Percentiles rank a stretch among this genome's conserved stretches.
These are phyloP conservation scores for Pogonus chalceus DNA, from an alignment of 1,140 invertebrate species.

Conservation along the genomic window DNA sequence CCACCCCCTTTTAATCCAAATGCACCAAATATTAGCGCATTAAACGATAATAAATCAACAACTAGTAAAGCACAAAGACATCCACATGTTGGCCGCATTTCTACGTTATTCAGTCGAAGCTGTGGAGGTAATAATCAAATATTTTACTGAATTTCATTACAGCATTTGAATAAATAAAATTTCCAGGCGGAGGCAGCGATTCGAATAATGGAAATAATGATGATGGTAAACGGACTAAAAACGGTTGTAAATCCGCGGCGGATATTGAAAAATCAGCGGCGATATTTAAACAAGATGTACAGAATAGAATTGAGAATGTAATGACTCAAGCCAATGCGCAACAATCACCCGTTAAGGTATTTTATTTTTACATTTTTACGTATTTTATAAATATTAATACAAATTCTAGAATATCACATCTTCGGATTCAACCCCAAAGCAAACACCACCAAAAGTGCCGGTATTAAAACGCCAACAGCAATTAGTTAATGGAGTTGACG, in stretches of 20 bases:
- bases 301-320: too few relatives aligned
- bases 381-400: too few relatives aligned
- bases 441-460: background rate
- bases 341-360: background rate
- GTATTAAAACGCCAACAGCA: background rate
- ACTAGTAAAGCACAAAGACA: constrained; percentile 18
- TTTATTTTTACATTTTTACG: background rate
- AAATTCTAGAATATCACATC: too few relatives aligned
- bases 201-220: background rate
- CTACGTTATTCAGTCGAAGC: background rate
- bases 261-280: background rate
- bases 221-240: background rate
- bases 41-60: constrained; percentile 1
- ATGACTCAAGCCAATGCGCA: background rate
- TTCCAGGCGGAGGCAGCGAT: too few relatives aligned
- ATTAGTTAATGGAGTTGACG: background rate
- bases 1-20: constrained; percentile 36
- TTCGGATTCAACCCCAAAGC: too few relatives aligned
- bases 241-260: background rate
- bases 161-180: too few relatives aligned
- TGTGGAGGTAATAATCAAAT: too few relatives aligned
- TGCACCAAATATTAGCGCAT: constrained; percentile 15
- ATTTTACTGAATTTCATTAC: too few relatives aligned
- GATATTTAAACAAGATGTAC: background rate
- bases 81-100: constrained; percentile 5